These are phyloP conservation scores for Pithys albifrons DNA, from an alignment of 2,113 vertebrate genomes.

Conservation along the genomic window DNA sequence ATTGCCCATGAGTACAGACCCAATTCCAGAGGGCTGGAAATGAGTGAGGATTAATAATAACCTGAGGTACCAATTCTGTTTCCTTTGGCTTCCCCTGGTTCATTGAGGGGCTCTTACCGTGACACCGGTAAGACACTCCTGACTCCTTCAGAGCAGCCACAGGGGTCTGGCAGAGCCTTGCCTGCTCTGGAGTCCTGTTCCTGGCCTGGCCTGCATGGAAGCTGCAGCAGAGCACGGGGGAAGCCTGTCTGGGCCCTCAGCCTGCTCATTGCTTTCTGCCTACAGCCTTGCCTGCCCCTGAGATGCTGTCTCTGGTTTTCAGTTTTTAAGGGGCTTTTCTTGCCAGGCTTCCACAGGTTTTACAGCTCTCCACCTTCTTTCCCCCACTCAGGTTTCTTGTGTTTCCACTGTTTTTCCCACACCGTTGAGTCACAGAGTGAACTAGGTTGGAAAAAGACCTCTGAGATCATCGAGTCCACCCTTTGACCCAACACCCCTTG, in stretches of 20 bases:
- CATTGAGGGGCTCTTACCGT: accelerated
- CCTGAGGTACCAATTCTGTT: background rate
- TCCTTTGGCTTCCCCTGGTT: background rate
- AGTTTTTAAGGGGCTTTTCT: background rate
- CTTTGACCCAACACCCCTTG: too few relatives aligned
- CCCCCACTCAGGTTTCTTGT: accelerated
- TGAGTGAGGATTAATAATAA: background rate
- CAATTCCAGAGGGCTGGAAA: background rate
- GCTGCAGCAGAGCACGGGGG: background rate
- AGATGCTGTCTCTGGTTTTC: background rate
- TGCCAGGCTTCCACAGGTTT: background rate
- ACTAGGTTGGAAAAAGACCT: too few relatives aligned
- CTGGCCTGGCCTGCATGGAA: background rate
- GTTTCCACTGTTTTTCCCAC: background rate
- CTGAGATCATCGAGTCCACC: too few relatives aligned
- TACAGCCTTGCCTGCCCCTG: accelerated
- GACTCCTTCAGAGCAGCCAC: background rate
- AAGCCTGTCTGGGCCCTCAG: background rate
- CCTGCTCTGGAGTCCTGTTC: accelerated
- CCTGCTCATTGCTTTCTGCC: accelerated
- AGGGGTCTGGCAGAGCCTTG: background rate
- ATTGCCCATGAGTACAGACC: background rate
- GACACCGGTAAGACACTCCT: accelerated
- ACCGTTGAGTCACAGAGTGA: too few relatives aligned
- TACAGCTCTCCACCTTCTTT: background rate